phyloP scores from a whole-genome alignment of 2,888 invertebrate species.

The Orchesellides sinensis region DNA sequence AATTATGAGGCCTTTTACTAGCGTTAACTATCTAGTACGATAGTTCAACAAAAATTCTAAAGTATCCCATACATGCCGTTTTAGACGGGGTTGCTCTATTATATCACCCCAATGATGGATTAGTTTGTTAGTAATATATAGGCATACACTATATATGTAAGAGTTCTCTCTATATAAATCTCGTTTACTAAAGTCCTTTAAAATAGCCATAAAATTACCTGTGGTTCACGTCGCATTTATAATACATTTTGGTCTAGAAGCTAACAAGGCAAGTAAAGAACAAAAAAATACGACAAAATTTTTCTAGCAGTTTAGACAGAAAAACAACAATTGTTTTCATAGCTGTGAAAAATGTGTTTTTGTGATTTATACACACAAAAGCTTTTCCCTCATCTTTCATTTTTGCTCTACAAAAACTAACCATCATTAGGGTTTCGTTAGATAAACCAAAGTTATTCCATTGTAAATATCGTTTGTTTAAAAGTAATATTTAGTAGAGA shows the following conservation, averaged over 20 bases:
- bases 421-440: constrained; percentile 35
- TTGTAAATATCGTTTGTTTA: constrained; percentile 18
- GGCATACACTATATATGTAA: too few relatives aligned
- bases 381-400: constrained; percentile 25
- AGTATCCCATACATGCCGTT: too few relatives aligned
- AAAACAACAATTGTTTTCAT: neutral
- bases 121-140: too few relatives aligned
- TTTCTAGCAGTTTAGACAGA: neutral
- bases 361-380: neutral
- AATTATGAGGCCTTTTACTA: constrained; percentile 45
- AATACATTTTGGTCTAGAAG: neutral
- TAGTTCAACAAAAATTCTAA: too few relatives aligned
- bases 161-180: too few relatives aligned
- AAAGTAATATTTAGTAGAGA: neutral
- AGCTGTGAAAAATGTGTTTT: constrained; percentile 23
- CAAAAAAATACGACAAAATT: constrained; percentile 6
- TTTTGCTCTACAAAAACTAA: constrained; percentile 34
- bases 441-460: constrained; percentile 27
- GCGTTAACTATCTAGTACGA: neutral
- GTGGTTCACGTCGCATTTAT: constrained; percentile 13
- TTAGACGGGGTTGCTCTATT: too few relatives aligned
- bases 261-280: neutral
- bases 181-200: neutral
- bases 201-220: constrained; percentile 7
- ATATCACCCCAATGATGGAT: too few relatives aligned